Evolutionary conservation across 2,113 vertebrate genomes (phyloP).

Genomic region (Ploceus nigricollis): DNA sequence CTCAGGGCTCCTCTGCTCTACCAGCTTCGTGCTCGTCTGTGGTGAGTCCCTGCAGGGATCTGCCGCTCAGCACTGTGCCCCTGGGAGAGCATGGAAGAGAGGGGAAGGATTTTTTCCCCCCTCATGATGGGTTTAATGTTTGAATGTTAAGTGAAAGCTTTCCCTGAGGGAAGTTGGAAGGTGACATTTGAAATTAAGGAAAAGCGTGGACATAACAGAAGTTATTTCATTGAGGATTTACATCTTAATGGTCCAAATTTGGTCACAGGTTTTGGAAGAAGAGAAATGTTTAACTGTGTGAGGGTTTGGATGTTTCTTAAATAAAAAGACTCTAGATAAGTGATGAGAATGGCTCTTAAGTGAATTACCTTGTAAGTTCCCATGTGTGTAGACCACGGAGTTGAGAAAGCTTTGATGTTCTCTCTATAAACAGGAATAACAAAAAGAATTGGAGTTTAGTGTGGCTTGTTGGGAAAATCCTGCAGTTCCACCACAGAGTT

Average conservation of each 20-base stretch:
- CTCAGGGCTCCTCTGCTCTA: neutral
- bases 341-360: neutral
- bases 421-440: neutral
- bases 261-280: neutral
- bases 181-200: neutral
- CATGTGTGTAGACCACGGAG: rapidly evolving
- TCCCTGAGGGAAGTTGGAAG: neutral
- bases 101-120: neutral
- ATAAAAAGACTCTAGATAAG: neutral
- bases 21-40: neutral
- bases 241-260: neutral
- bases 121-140: neutral
- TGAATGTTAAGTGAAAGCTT: neutral
- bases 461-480: neutral
- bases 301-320: neutral
- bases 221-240: neutral
- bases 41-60: neutral
- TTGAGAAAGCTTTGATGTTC: neutral
- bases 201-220: neutral
- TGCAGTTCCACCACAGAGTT: neutral
- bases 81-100: neutral
- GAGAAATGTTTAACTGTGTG: neutral
- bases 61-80: neutral
- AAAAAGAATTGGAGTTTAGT: neutral
- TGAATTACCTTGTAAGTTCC: neutral